phyloP scores from a whole-genome alignment of 2,888 invertebrate species.

The Halictus ligatus region DNA sequence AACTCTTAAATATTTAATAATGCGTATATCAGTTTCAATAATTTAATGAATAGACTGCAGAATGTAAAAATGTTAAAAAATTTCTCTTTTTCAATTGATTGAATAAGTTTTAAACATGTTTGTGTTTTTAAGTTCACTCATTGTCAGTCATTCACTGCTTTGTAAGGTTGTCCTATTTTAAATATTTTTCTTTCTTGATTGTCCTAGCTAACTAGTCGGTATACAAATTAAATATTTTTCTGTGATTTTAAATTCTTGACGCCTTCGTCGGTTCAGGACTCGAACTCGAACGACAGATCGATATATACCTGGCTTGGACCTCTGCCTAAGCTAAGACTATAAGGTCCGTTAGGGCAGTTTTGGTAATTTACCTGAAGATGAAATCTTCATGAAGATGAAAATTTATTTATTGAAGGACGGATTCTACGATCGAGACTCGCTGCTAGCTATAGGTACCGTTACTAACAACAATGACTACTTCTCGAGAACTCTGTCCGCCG shows the following conservation, averaged over 20 bases:
- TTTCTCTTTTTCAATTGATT: too few species aligned
- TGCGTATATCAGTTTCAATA: too few species aligned
- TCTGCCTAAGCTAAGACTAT: conserved; percentile 31
- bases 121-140: too few species aligned
- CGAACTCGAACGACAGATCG: conserved; percentile 28
- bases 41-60: too few species aligned
- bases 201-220: too few species aligned
- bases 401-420: conserved; percentile 59
- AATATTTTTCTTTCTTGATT: not conserved
- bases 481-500: conserved; percentile 18
- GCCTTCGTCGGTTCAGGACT: conserved; percentile 1
- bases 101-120: too few species aligned
- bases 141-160: too few species aligned
- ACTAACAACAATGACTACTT: conserved; percentile 34
- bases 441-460: conserved; percentile 49
- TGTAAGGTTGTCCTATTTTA: not conserved
- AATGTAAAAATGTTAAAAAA: too few species aligned
- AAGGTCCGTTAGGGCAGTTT: conserved; percentile 57
- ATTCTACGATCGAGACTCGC: conserved; percentile 53
- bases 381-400: too few species aligned
- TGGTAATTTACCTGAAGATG: conserved; percentile 64
- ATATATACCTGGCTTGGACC: conserved; percentile 34
- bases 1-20: too few species aligned
- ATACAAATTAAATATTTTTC: not conserved
- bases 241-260: not conserved